phyloP scores from a whole-genome alignment of 2,888 invertebrate genomes.

The Synergus umbraculus region DNA sequence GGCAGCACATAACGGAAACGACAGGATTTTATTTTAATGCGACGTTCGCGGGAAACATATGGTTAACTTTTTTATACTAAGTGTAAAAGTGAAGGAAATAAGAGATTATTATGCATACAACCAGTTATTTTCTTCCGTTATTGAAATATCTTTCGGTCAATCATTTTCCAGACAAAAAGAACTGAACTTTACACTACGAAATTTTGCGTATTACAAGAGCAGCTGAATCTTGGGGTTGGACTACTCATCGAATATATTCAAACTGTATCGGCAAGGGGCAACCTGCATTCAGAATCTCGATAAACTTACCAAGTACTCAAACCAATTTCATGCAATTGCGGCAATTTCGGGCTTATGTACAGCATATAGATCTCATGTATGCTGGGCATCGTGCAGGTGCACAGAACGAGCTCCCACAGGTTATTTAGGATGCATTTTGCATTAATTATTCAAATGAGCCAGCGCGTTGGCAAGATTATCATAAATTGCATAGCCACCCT shows the following conservation, averaged over 20 bases:
- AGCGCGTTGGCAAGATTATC: constrained; percentile 68
- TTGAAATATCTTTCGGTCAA: neutral
- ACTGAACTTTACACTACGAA: neutral
- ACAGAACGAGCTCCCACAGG: constrained; percentile 67
- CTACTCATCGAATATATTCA: constrained; percentile 12
- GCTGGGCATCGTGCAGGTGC: constrained; percentile 69
- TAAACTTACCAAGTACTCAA: constrained; percentile 68
- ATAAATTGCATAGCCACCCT: constrained; percentile 67
- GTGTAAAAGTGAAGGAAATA: neutral
- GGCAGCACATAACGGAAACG: too few relatives aligned
- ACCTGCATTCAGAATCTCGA: constrained; percentile 63
- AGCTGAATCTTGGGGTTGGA: neutral
- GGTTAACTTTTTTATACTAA: neutral
- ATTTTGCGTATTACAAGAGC: neutral
- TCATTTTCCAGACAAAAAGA: neutral
- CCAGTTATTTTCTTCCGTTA: neutral
- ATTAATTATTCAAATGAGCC: constrained; percentile 75
- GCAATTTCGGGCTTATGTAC: constrained; percentile 64
- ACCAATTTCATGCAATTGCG: constrained; percentile 70
- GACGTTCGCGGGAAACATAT: neutral
- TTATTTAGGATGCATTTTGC: constrained; percentile 75
- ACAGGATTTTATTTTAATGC: neutral
- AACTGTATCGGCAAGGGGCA: constrained; percentile 46
- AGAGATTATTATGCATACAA: neutral
- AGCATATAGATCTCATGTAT: constrained; percentile 44